Conservation (phyloP, 2,888 invertebrate species). For the Heliconius sara region DNA sequence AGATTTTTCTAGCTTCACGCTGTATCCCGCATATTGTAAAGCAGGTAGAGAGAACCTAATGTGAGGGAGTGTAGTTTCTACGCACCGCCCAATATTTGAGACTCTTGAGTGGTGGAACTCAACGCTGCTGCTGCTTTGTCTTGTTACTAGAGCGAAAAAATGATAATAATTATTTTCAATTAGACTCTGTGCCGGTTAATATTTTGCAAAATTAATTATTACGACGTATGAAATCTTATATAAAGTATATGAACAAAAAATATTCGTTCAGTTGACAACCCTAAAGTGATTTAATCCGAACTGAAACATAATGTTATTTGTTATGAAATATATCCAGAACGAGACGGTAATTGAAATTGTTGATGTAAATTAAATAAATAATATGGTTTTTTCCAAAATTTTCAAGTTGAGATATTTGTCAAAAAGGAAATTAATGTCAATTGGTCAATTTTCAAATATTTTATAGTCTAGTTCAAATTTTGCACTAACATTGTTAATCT, state of each 20-base stretch:
- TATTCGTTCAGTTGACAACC: constrained; percentile 12
- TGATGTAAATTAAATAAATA: constrained; percentile 13
- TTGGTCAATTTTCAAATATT: constrained; percentile 18
- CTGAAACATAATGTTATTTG: constrained; percentile 10
- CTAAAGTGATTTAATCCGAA: constrained; percentile 13
- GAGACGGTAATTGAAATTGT: constrained; percentile 20
- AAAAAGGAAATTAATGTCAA: constrained; percentile 26
- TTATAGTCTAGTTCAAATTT: constrained; percentile 21
- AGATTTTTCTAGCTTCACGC: no score
- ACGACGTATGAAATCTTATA: not conserved
- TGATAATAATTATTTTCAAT: not conserved
- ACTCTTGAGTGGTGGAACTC: no score
- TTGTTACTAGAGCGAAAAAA: no score
- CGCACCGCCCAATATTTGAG: no score
- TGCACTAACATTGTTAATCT: constrained; percentile 11
- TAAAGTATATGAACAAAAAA: not conserved
- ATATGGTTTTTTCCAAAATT: constrained; percentile 9
- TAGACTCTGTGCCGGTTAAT: not conserved
- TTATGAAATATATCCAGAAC: constrained; percentile 11
- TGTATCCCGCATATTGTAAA: no score
- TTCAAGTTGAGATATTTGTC: constrained; percentile 22
- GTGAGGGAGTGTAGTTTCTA: no score
- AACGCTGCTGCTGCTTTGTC: no score
- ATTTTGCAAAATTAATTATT: not conserved
- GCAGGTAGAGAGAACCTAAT: no score